A percentile compares a stretch with the other conserved stretches of the same genome.
phyloP scores from a whole-genome alignment of 2,888 invertebrate genomes.

The Nomada fabriciana region DNA sequence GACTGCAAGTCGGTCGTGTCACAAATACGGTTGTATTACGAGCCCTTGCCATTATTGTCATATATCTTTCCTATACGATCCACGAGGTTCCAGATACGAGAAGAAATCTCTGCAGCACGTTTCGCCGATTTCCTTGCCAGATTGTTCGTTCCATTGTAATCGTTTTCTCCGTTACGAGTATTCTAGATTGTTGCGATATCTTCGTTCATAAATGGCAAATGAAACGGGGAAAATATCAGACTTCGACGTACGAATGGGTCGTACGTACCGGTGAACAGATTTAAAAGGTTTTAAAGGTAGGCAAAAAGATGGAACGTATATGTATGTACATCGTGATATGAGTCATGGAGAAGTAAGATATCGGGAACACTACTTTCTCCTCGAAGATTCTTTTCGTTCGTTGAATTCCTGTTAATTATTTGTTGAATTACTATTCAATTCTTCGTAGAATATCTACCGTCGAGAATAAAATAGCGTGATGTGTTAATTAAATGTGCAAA shows the following conservation, averaged over 20 bases:
- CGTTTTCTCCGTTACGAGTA: conserved; percentile 46
- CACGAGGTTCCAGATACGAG: conserved; percentile 29
- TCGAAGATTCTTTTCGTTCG: neutral
- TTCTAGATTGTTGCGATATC: conserved; percentile 47
- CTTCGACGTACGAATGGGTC: neutral
- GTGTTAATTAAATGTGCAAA: too few relatives aligned
- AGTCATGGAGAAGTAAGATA: too few relatives aligned
- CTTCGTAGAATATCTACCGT: too few relatives aligned
- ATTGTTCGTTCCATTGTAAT: conserved; percentile 50
- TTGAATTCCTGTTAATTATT: neutral
- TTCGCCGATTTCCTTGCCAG: conserved; percentile 59
- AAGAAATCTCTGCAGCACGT: conserved; percentile 59
- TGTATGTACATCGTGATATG: too few relatives aligned
- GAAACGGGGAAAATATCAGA: conserved; percentile 18
- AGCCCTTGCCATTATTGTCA: conserved; percentile 64
- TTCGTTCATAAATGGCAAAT: conserved; percentile 1
- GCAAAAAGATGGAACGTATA: neutral
- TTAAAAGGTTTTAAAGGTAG: neutral
- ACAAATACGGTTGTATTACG: conserved; percentile 69
- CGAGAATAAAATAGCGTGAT: too few relatives aligned
- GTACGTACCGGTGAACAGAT: neutral
- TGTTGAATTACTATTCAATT: neutral
- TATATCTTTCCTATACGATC: conserved; percentile 50
- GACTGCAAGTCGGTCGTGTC: conserved; percentile 61
- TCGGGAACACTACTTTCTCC: neutral